phyloP scores from a whole-genome alignment of 2,797 vertebrate species.

The Mareca penelope region DNA sequence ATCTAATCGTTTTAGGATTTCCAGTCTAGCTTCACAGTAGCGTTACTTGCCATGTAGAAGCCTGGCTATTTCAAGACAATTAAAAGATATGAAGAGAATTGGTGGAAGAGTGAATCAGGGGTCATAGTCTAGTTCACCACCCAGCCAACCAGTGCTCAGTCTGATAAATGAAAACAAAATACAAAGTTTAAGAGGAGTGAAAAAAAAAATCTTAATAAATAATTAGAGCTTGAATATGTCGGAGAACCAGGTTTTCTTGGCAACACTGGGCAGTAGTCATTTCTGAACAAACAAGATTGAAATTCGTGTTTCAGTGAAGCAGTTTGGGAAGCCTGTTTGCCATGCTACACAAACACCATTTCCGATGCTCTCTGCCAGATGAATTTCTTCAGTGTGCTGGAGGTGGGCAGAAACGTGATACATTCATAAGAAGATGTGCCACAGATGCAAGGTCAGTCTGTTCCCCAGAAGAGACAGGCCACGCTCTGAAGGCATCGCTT shows the following conservation, averaged over 20 bases:
- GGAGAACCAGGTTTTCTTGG: constrained; percentile 63
- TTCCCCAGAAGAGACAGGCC: neutral
- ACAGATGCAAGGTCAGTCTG: fast-evolving
- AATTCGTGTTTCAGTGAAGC: constrained; percentile 35
- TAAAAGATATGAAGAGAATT: constrained; percentile 71
- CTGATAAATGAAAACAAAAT: constrained; percentile 70
- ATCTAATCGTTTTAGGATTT: neutral
- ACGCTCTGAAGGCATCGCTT: neutral
- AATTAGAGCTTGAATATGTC: constrained; percentile 31
- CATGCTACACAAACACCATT: neutral
- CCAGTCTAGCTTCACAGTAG: constrained; percentile 2
- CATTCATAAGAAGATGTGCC: neutral
- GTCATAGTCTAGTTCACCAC: constrained; percentile 67
- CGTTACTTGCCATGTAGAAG: neutral
- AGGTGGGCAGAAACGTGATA: neutral
- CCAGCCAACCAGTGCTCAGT: constrained; percentile 25
- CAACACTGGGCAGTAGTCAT: neutral
- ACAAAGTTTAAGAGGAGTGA: constrained; percentile 44
- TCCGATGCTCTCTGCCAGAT: neutral
- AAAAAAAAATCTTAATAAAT: constrained; percentile 59
- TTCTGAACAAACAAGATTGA: constrained; percentile 77
- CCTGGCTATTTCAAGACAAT: constrained; percentile 28
- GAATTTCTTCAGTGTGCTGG: neutral
- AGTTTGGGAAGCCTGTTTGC: constrained; percentile 43
- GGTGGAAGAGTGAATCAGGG: constrained; percentile 77